phyloP scores from a whole-genome alignment of 2,888 invertebrate genomes.

The Monochamus alternatus region DNA sequence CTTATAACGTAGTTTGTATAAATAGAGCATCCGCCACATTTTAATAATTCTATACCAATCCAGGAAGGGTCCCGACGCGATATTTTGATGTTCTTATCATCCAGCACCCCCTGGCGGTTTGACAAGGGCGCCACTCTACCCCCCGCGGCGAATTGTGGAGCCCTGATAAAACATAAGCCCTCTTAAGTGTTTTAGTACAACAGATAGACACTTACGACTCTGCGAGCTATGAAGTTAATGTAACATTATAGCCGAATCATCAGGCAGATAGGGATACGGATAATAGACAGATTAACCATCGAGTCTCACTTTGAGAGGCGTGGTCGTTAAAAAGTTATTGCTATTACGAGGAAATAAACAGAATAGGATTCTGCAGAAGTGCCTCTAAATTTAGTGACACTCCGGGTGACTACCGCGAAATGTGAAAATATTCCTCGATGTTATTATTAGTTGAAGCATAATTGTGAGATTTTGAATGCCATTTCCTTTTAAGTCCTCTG shows the following conservation, averaged over 20 bases:
- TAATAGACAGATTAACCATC: slow-evolving; percentile 35
- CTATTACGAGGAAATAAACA: slow-evolving; percentile 10
- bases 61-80: background rate
- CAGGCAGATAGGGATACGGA: slow-evolving; percentile 31
- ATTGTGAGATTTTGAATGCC: too few relatives aligned
- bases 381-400: background rate
- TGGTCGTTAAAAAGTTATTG: slow-evolving; percentile 27
- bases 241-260: slow-evolving; percentile 38
- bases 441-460: too few relatives aligned
- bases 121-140: slow-evolving; percentile 60
- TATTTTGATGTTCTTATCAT: slow-evolving; percentile 33
- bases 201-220: slow-evolving; percentile 49
- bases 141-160: slow-evolving; percentile 55
- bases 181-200: slow-evolving; percentile 47
- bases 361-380: background rate
- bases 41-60: background rate
- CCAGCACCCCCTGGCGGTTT: slow-evolving; percentile 45
- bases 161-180: slow-evolving; percentile 56
- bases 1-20: too few relatives aligned
- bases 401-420: background rate
- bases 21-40: background rate
- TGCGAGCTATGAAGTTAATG: slow-evolving; percentile 41
- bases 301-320: slow-evolving; percentile 14
- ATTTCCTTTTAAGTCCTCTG: too few relatives aligned
- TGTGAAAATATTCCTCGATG: too few relatives aligned